Base-by-base conservation (phyloP, 1,140 invertebrate genomes). In the Tyrophagus putrescentiae region DNA sequence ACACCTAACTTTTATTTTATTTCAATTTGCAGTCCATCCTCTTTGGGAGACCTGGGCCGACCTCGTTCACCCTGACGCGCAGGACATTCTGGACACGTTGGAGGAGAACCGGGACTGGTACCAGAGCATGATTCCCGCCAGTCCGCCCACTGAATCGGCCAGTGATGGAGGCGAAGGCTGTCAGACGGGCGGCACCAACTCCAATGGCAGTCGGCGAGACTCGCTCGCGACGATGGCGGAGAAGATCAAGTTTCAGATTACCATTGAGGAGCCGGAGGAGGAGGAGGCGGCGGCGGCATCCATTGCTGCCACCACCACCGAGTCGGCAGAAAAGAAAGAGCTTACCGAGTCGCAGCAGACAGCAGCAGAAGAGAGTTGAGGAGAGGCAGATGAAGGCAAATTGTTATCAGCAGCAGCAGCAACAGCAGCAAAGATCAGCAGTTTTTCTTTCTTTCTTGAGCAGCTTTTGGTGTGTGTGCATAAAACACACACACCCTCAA, bases 1-100 rank as follows among this genome's bases (percentile, higher is more conserved):
- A 39, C 36, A 1, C 21, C 32, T 9, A 50, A 48, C n/a, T 48
- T n/a, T 50, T 2, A 50, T 50, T 50, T 50, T 39, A 9, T 9
- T 34, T 57, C n/a, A 27, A 4, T 45, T 41, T 42, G 23, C 27
- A 59, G 57, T 97, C 3, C 94, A 98, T 76, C 95, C 95, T 6
- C 74, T 98, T 21, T 99, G 92, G 90, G 95, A 99, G 72, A 98
- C 94, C 3, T 99, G 95, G 95, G 93, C 91, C 11, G 95, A 98
- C 72, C 76, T 99, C 31, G 95, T 99, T 1, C 90, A 97, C 75
- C 95, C 95, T 0, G 93, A 98, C 71, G 94, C 93, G 9, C 92
- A 97, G 73, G 87, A 94, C 53, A 98, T 98, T 65, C 76, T 99
- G 45, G 93, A 98, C 72, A 94, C 87, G 4, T 76, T 99, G 60